Conservation (phyloP, 2,113 vertebrate genomes). For the Prunella fulvescens region DNA sequence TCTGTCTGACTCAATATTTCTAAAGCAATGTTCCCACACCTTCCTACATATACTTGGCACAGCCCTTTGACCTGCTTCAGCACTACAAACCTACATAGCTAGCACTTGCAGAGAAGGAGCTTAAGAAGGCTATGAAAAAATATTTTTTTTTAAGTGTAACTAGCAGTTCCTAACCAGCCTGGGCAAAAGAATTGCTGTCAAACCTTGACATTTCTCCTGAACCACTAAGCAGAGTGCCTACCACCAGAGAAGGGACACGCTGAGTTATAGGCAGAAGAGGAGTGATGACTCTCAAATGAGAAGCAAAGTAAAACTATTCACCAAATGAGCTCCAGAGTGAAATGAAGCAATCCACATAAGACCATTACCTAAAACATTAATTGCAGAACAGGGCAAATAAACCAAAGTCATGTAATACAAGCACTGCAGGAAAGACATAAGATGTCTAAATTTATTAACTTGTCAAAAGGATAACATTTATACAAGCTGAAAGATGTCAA, state of each 20-base stretch:
- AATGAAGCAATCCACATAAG: neutral
- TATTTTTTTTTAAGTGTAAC: neutral
- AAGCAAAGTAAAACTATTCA: neutral
- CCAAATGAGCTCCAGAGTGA: neutral
- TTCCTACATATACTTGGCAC: neutral
- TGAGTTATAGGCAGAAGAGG: neutral
- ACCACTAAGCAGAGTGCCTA: neutral
- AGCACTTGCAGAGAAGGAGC: neutral
- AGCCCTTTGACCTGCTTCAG: constrained; percentile 20
- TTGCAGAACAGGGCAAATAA: neutral
- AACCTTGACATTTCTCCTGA: neutral
- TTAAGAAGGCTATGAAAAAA: neutral
- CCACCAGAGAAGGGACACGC: neutral
- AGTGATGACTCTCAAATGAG: neutral
- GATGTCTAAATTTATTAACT: neutral
- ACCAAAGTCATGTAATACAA: neutral
- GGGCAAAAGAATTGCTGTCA: neutral
- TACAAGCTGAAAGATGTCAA: neutral
- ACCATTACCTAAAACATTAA: neutral
- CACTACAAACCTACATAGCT: neutral
- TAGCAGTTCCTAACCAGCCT: neutral
- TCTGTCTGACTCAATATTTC: neutral
- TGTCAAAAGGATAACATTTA: neutral
- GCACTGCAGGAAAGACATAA: neutral
- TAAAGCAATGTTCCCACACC: constrained; percentile 9